Conservation (phyloP, 1,140 invertebrate species). For the Listronotus bonariensis region DNA sequence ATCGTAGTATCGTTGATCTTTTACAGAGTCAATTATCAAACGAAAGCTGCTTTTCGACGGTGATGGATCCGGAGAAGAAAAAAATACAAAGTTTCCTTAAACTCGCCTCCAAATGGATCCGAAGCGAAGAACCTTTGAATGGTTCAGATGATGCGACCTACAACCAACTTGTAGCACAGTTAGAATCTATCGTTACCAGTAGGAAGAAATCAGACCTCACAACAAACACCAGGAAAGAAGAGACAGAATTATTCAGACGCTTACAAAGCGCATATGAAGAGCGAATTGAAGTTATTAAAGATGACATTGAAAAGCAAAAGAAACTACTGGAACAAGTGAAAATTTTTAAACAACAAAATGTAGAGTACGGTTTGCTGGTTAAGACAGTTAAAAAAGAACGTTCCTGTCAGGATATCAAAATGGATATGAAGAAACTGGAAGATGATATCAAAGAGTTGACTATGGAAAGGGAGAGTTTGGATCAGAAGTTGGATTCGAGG, state of each 20-base stretch:
- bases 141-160: not conserved
- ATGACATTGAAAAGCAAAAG: constrained; percentile 9
- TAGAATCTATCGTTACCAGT: not conserved
- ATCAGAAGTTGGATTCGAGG: constrained; percentile 1
- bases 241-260: not conserved
- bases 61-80: constrained; percentile 17
- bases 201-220: not conserved
- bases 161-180: not conserved
- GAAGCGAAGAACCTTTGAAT: not conserved
- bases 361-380: constrained; percentile 4
- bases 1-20: too few species aligned
- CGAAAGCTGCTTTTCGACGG: constrained; percentile 10
- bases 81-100: constrained; percentile 7
- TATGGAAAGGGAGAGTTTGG: constrained; percentile 3
- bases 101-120: not conserved
- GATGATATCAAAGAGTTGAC: constrained; percentile 1
- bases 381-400: constrained; percentile 2
- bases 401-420: not conserved
- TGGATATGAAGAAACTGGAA: not conserved
- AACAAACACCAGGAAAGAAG: not conserved
- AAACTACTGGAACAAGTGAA: not conserved
- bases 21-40: constrained; percentile 7
- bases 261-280: not conserved
- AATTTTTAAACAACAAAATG: constrained; percentile 4
- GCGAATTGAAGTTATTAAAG: not conserved